Evolutionary conservation across 2,113 vertebrate species (phyloP).

Genomic region (Hippocampus comes): DNA sequence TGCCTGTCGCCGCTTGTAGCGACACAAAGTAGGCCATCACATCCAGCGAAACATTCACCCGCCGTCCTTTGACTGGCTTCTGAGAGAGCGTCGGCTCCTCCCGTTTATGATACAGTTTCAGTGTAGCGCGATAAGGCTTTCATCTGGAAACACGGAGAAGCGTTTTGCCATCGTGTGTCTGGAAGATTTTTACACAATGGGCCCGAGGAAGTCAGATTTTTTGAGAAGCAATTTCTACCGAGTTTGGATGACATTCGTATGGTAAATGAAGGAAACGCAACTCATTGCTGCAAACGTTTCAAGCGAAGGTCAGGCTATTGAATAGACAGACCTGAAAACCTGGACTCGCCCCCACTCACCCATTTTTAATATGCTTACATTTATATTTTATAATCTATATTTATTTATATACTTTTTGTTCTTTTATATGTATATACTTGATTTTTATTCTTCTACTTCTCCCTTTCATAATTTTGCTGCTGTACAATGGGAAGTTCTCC

Average conservation of each 20-base stretch:
- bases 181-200: not conserved
- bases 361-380: too few species aligned
- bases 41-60: not conserved
- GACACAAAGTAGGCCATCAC: conserved; percentile 6
- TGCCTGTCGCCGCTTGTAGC: conserved; percentile 3
- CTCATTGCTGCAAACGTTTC: too few species aligned
- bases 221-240: not conserved
- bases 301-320: too few species aligned
- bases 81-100: not conserved
- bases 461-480: too few species aligned
- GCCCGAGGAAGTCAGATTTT: not conserved
- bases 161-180: not conserved
- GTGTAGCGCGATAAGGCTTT: not conserved
- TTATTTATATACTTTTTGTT: too few species aligned
- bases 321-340: too few species aligned
- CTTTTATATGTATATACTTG: too few species aligned
- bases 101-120: not conserved
- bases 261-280: not conserved
- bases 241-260: not conserved
- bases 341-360: too few species aligned
- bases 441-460: too few species aligned
- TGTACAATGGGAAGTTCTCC: too few species aligned
- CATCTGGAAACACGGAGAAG: not conserved
- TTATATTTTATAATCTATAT: too few species aligned
- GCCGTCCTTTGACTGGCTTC: not conserved